A percentile compares a stretch with the other conserved stretches of the same genome.
phyloP scores from a whole-genome alignment of 1,140 invertebrate genomes.

The Wasmannia auropunctata region DNA sequence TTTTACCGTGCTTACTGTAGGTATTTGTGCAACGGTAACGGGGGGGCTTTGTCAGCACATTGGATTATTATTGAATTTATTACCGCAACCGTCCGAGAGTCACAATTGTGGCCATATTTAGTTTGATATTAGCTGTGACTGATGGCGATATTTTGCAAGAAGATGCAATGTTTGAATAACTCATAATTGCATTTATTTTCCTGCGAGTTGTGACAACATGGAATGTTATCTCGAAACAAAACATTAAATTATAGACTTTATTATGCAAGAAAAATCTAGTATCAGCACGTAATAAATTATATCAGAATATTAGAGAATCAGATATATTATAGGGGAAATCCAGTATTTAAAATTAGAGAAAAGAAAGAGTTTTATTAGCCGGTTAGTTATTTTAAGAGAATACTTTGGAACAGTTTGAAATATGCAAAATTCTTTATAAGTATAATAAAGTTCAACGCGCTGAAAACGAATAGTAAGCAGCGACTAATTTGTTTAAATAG shows the following conservation, averaged over 20 bases:
- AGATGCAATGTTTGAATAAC: conserved; percentile 7
- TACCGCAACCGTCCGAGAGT: conserved; percentile 6
- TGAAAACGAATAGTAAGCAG: neutral
- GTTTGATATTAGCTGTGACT: conserved; percentile 18
- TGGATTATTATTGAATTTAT: conserved; percentile 60
- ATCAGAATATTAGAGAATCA: neutral
- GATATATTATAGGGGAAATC: neutral
- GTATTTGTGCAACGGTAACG: conserved; percentile 26
- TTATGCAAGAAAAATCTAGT: neutral
- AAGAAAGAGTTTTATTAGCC: neutral
- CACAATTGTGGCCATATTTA: conserved; percentile 28
- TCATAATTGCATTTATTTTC: neutral
- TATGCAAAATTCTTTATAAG: neutral
- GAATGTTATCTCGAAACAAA: neutral
- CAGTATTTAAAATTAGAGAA: neutral
- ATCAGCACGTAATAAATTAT: neutral
- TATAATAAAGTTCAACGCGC: neutral
- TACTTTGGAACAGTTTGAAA: neutral
- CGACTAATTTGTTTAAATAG: conserved; percentile 10
- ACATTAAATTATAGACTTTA: neutral
- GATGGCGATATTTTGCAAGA: neutral
- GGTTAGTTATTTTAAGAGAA: neutral
- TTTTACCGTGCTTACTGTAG: conserved; percentile 36
- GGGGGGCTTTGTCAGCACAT: conserved; percentile 24
- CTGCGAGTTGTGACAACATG: neutral